Conservation (phyloP, 2,888 invertebrate species). For the Polyommatus iphigenia region DNA sequence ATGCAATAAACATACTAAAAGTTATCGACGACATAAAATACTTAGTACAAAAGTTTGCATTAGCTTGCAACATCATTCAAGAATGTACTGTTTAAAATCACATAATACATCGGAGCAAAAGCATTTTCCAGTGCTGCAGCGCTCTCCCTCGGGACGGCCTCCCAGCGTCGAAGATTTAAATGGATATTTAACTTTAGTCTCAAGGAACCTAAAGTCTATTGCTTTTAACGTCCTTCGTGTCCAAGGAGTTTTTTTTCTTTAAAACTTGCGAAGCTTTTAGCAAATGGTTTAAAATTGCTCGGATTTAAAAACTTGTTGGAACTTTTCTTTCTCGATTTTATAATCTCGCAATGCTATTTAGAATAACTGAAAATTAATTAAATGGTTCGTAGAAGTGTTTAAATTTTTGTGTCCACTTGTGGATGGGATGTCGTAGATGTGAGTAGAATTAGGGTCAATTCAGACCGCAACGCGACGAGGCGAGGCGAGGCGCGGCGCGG, state of each 20-base stretch:
- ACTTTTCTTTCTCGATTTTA: conserved; percentile 42
- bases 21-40: not conserved
- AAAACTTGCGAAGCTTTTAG: conserved; percentile 68
- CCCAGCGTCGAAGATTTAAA: conserved; percentile 74
- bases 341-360: conserved; percentile 29
- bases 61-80: not conserved
- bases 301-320: conserved; percentile 55
- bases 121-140: conserved; percentile 62
- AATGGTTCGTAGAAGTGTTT: not conserved
- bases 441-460: not conserved
- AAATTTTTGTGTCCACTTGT: not conserved
- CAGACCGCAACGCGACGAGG: too few species aligned
- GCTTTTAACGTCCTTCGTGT: conserved; percentile 60
- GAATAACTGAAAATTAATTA: not conserved
- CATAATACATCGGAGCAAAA: conserved; percentile 37
- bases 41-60: not conserved
- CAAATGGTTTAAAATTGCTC: conserved; percentile 71
- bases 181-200: conserved; percentile 79
- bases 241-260: conserved; percentile 52
- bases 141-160: conserved; percentile 53
- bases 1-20: not conserved
- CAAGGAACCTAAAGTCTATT: conserved; percentile 74
- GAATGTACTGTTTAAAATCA: conserved; percentile 28
- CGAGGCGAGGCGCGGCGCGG: too few species aligned
- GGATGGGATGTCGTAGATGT: not conserved